Conservation (phyloP, 1,140 invertebrate species). For the Hylyphantes graminicola region DNA sequence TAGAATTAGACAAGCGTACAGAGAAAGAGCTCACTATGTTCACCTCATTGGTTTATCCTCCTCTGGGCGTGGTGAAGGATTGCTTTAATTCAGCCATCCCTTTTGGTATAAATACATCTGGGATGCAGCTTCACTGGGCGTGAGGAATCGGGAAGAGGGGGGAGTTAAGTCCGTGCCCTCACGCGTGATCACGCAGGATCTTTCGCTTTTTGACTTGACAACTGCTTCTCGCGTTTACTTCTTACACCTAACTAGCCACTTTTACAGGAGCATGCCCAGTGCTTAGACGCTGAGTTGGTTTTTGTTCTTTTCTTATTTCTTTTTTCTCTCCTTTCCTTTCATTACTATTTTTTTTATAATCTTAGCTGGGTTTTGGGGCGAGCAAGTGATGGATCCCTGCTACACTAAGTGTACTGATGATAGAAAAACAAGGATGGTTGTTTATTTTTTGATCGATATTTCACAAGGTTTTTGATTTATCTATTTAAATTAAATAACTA, state of each 20-base stretch:
- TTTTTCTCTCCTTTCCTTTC: neutral
- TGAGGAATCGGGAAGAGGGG: slow-evolving; percentile 16
- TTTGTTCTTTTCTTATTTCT: neutral
- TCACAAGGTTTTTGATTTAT: neutral
- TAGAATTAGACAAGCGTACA: slow-evolving; percentile 52
- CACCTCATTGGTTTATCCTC: slow-evolving; percentile 42
- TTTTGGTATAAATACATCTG: slow-evolving; percentile 53
- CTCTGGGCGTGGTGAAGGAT: slow-evolving; percentile 49
- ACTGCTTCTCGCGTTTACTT: slow-evolving; percentile 51
- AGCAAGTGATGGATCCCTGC: neutral
- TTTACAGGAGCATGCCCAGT: slow-evolving; percentile 39
- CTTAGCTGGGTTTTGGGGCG: neutral
- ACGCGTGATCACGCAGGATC: slow-evolving; percentile 50
- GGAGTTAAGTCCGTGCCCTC: slow-evolving; percentile 25
- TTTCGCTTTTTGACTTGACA: slow-evolving; percentile 58
- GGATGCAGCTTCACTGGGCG: slow-evolving; percentile 43
- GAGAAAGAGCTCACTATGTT: slow-evolving; percentile 36
- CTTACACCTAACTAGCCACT: slow-evolving; percentile 58
- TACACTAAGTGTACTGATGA: neutral
- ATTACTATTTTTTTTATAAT: neutral
- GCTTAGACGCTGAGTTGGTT: neutral
- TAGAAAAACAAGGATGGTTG: neutral
- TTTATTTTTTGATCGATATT: neutral
- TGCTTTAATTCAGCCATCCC: slow-evolving; percentile 56
- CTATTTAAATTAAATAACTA: slow-evolving; percentile 4